Evolutionary conservation across 1,140 invertebrate species (phyloP), one percentile per base, ranked within the genome.

Genomic region (Lucilia cuprina): DNA sequence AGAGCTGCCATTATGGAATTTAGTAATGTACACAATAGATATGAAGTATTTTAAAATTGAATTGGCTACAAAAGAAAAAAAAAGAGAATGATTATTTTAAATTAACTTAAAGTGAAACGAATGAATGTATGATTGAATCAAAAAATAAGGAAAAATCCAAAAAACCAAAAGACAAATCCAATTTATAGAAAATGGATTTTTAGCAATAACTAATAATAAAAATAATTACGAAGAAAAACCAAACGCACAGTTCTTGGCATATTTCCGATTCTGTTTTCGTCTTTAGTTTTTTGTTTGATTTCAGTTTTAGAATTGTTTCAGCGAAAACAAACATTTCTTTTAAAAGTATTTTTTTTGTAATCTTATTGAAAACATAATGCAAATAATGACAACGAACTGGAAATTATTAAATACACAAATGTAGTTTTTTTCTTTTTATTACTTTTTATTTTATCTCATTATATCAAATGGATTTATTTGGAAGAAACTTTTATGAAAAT

Each of bases 1-100:
- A 10, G 77, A 80, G 77, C 77, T 80, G 77, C 77, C 77, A 80
- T 80, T 50, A 80, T 49, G 77, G 77, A 80, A 80, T 80, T 50
- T 80, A 80, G 41, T 47, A 25, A 74, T 74, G 70, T 25, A 78
- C n/a, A 60, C 55, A 60, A 60, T 60, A 60, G 55, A 17, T 70
- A 70, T 70, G 19, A 21, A 70, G 4, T 70, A 19, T n/a, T 70
- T 70, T 70, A 70, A 21, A 10, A 21, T 70, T 7, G 17, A 70
- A 19, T 70, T 21, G 65, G 55, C 55, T 60, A 70, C 25, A 30
- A 30, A 30, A 30, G 3, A 30, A 30, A 30, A 30, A 30, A 30
- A 30, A 3, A 70, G 7, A 19, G 50, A 55, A 12, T 55, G 17
- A 55, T 17, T 55, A 17, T 13, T 55, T 41, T 41, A 41, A 55